These are phyloP conservation scores for Oncopodura yosiiana DNA, from an alignment of 1,140 invertebrate species.

Conservation along the genomic window DNA sequence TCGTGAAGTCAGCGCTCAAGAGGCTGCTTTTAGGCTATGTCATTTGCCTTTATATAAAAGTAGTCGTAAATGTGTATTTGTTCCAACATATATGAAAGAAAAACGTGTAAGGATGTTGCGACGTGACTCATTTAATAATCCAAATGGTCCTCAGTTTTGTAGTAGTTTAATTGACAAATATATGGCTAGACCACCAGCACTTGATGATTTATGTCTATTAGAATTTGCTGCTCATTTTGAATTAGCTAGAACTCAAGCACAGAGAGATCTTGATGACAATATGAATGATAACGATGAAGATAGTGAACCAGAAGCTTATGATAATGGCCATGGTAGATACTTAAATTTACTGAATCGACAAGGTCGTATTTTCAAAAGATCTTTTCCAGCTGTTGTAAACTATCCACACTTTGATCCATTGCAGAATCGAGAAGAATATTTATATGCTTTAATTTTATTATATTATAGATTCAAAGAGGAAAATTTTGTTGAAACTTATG, in stretches of 20 bases:
- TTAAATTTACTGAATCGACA: neutral
- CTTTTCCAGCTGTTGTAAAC: neutral
- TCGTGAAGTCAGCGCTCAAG: constrained; percentile 21
- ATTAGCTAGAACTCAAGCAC: neutral
- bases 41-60: constrained; percentile 16
- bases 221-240: constrained; percentile 6
- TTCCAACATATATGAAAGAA: neutral
- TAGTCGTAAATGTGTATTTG: neutral
- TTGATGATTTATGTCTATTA: neutral
- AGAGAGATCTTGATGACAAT: neutral
- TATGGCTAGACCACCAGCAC: constrained; percentile 8
- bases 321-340: neutral
- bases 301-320: neutral
- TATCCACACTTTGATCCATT: neutral
- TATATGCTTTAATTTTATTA: neutral
- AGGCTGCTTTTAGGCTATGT: constrained; percentile 24
- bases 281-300: constrained; percentile 1
- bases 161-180: neutral
- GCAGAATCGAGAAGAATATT: neutral
- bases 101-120: neutral
- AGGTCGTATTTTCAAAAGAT: neutral
- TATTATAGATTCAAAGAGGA: neutral
- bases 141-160: neutral
- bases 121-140: neutral
- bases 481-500: no score